These are phyloP conservation scores for Paracyclopina nana DNA, from an alignment of 1,140 invertebrate genomes.

Conservation along the genomic window DNA sequence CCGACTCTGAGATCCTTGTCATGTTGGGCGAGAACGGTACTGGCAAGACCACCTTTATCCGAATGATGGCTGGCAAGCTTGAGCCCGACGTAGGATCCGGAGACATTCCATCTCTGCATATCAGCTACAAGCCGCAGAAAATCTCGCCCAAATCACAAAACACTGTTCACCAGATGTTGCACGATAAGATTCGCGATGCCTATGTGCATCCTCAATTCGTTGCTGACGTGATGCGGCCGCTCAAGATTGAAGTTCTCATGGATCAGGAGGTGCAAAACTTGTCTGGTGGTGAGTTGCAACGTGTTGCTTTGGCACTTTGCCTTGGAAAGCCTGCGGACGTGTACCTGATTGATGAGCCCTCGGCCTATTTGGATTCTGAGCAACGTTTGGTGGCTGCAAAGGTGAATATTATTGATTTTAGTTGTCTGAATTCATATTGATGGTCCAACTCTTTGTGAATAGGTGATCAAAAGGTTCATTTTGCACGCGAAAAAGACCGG, in stretches of 20 bases:
- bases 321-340: slow-evolving; percentile 97
- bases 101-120: slow-evolving; percentile 74
- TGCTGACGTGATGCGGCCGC: slow-evolving; percentile 10
- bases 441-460: too few species aligned
- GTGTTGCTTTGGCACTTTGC: slow-evolving; percentile 85
- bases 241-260: slow-evolving; percentile 77
- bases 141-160: slow-evolving; percentile 95
- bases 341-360: slow-evolving; percentile 97
- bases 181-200: slow-evolving; percentile 90
- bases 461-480: slow-evolving; percentile 54
- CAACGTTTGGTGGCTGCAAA: slow-evolving; percentile 98
- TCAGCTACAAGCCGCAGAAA: slow-evolving; percentile 99
- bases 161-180: slow-evolving; percentile 67
- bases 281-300: slow-evolving; percentile 96
- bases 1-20: slow-evolving; percentile 97
- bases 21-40: slow-evolving; percentile 97
- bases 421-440: background rate
- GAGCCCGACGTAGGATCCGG: slow-evolving; percentile 66
- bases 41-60: slow-evolving; percentile 97
- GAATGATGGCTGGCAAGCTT: slow-evolving; percentile 89
- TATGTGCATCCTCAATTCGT: slow-evolving; percentile 76
- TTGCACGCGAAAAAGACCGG: slow-evolving; percentile 97
- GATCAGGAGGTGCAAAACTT: slow-evolving; percentile 97
- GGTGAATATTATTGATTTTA: slow-evolving; percentile 33
- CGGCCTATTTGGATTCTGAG: slow-evolving; percentile 96